Conservation (phyloP, 2,888 invertebrate genomes). For the Diadegma fenestrale region DNA sequence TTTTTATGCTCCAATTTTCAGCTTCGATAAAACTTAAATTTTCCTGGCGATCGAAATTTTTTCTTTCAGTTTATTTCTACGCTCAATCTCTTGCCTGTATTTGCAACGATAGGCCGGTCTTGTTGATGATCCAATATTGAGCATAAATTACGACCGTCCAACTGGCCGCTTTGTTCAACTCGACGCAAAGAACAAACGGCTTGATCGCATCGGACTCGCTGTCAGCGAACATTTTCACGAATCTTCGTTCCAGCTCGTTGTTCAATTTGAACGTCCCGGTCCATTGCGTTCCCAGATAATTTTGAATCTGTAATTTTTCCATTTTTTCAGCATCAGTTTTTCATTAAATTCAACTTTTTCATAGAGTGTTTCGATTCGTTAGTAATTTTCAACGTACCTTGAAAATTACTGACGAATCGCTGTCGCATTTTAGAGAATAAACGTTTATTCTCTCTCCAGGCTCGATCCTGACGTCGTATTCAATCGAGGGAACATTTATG, state of each 20-base stretch:
- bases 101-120: slow-evolving; percentile 93
- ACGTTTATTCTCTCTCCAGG: slow-evolving; percentile 90
- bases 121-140: slow-evolving; percentile 96
- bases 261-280: slow-evolving; percentile 89
- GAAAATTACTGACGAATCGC: slow-evolving; percentile 86
- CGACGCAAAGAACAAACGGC: slow-evolving; percentile 89
- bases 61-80: not conserved
- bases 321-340: not conserved
- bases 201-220: slow-evolving; percentile 88
- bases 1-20: not conserved
- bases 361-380: too few relatives aligned
- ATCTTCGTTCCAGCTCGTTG: slow-evolving; percentile 88
- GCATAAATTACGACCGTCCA: slow-evolving; percentile 90
- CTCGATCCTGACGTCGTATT: slow-evolving; percentile 87
- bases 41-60: not conserved
- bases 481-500: slow-evolving; percentile 86
- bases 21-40: not conserved
- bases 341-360: too few relatives aligned
- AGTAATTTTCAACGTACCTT: slow-evolving; percentile 80
- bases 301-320: slow-evolving; percentile 84
- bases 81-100: slow-evolving; percentile 88
- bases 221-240: slow-evolving; percentile 89
- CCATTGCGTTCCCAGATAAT: slow-evolving; percentile 90
- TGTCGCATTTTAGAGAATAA: slow-evolving; percentile 88
- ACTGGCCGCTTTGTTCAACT: slow-evolving; percentile 88